Conservation (phyloP, 2,797 vertebrate genomes). For the Rhinella marina region DNA sequence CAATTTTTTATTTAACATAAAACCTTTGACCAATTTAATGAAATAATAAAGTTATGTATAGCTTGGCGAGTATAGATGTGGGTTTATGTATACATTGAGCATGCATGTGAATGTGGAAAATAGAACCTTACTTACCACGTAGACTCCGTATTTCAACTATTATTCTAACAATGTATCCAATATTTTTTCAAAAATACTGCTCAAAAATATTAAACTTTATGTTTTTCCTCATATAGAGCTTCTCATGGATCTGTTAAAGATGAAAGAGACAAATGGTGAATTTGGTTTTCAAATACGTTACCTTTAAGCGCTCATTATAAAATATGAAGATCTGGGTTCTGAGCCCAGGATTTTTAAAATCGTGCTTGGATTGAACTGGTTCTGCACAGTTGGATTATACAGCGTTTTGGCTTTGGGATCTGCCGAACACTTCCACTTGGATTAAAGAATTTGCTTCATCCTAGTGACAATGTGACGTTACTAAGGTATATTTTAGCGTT, state of each 20-base stretch:
- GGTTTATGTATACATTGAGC: background rate
- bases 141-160: background rate
- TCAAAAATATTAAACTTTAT: background rate
- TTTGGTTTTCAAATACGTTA: constrained; percentile 9
- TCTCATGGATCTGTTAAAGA: constrained; percentile 10
- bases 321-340: constrained; percentile 11
- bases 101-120: background rate
- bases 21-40: background rate
- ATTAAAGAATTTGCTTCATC: constrained; percentile 4
- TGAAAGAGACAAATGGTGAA: constrained; percentile 4
- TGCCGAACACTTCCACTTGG: constrained; percentile 2
- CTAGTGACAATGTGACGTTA: background rate
- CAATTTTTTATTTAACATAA: background rate
- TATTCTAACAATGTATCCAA: background rate
- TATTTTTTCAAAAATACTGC: background rate
- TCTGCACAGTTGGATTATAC: constrained; percentile 52
- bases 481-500: constrained; percentile 30
- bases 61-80: background rate
- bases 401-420: constrained; percentile 3
- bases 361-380: constrained; percentile 37
- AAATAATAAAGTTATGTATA: too few species aligned
- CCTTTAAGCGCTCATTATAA: background rate
- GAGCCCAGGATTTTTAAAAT: background rate
- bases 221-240: background rate
- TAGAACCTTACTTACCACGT: background rate